These are phyloP conservation scores for Heliconius hermathena DNA, from an alignment of 1,140 invertebrate genomes.

Conservation along the genomic window DNA sequence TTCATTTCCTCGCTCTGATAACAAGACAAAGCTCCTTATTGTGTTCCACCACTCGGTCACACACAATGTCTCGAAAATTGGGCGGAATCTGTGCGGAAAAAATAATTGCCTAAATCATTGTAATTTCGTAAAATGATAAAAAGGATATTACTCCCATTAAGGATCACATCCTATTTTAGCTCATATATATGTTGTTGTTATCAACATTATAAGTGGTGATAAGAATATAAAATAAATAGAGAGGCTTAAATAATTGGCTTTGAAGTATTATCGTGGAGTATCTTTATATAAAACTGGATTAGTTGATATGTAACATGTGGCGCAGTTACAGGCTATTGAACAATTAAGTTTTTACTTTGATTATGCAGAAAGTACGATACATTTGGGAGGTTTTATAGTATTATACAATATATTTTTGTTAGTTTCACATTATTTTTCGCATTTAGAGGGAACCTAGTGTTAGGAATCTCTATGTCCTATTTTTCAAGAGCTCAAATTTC, in stretches of 20 bases:
- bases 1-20: neutral
- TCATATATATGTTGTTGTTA: neutral
- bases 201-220: neutral
- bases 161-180: neutral
- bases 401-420: too few relatives aligned
- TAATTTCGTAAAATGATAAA: neutral
- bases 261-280: constrained; percentile 1
- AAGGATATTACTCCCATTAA: neutral
- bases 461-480: too few relatives aligned
- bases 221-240: neutral
- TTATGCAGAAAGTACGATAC: neutral
- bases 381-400: too few relatives aligned
- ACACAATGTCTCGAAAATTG: too few relatives aligned
- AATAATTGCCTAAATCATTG: neutral
- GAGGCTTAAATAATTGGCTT: neutral
- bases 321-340: neutral
- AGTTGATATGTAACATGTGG: neutral
- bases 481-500: too few relatives aligned
- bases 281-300: neutral
- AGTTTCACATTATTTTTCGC: too few relatives aligned
- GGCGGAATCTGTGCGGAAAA: too few relatives aligned
- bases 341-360: neutral
- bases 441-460: too few relatives aligned
- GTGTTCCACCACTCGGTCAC: too few relatives aligned
- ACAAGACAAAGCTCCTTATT: too few relatives aligned